Percentiles rank a stretch among this genome's conserved stretches.
These are phyloP conservation scores for Alosa alosa DNA, from an alignment of 2,113 vertebrate species.

Conservation along the genomic window DNA sequence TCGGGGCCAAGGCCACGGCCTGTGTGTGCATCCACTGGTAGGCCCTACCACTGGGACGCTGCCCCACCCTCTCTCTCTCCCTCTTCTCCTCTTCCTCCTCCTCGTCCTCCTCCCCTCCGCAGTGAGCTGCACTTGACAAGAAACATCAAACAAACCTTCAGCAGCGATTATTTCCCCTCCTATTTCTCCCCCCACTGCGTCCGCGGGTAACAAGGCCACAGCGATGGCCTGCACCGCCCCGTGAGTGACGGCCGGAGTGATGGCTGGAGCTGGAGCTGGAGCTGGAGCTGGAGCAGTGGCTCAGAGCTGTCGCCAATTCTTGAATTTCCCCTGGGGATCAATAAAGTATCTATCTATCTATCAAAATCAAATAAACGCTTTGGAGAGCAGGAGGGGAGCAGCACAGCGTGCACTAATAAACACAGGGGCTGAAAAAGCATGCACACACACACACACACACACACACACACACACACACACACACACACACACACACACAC, in stretches of 20 bases:
- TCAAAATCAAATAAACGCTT: neutral
- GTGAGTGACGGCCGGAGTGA: neutral
- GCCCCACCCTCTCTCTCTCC: slow-evolving; percentile 31
- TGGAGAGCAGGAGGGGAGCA: neutral
- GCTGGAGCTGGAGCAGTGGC: neutral
- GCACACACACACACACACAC: neutral
- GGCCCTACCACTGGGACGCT: slow-evolving; percentile 62
- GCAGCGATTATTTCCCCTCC: slow-evolving; percentile 13
- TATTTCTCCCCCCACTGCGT: neutral
- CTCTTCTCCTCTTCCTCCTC: slow-evolving; percentile 18
- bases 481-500: neutral
- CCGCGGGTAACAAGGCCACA: too few species aligned
- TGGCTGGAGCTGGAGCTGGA: too few species aligned
- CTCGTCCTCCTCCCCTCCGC: slow-evolving; percentile 48
- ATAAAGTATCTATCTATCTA: too few species aligned
- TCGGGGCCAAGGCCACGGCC: slow-evolving; percentile 43
- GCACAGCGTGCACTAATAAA: slow-evolving; percentile 1
- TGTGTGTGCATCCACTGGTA: slow-evolving; percentile 74
- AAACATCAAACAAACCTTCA: slow-evolving; percentile 54
- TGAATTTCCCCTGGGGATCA: too few species aligned
- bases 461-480: neutral
- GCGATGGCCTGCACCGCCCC: neutral
- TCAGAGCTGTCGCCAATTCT: neutral
- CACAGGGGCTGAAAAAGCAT: neutral
- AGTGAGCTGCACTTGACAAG: slow-evolving; percentile 62